phyloP scores from a whole-genome alignment of 2,113 vertebrate genomes.

The cat (Felis catus) region DNA sequence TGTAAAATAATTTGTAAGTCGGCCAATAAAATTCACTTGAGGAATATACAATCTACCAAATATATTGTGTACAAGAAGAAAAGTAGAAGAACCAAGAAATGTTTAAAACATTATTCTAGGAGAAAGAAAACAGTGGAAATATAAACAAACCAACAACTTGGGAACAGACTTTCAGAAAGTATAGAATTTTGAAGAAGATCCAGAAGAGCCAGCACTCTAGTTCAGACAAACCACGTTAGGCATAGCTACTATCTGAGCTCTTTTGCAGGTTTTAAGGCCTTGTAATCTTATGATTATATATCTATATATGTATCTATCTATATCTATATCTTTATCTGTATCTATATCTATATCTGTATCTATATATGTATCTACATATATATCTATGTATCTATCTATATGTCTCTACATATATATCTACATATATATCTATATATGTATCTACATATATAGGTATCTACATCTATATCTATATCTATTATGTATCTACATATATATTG shows the following conservation, averaged over 20 bases:
- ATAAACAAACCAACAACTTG: background rate
- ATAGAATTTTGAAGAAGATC: background rate
- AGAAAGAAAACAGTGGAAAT: background rate
- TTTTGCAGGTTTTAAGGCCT: background rate
- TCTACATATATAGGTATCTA: too few relatives aligned
- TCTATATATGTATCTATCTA: too few relatives aligned
- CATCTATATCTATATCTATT: too few relatives aligned
- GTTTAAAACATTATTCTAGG: background rate
- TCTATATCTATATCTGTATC: too few relatives aligned
- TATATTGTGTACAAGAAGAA: background rate
- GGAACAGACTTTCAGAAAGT: background rate
- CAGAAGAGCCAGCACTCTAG: background rate
- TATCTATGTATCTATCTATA: too few relatives aligned
- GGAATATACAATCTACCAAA: background rate
- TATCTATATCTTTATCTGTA: too few relatives aligned
- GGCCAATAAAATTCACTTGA: background rate
- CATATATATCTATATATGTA: too few relatives aligned
- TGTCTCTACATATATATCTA: too few relatives aligned
- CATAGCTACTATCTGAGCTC: background rate
- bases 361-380: too few relatives aligned
- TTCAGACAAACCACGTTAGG: background rate
- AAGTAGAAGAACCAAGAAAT: background rate
- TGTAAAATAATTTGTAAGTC: conserved; percentile 28
- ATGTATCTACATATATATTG: background rate
- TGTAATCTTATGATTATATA: background rate